Percentiles rank a stretch among this genome's conserved stretches.
phyloP scores from a whole-genome alignment of 2,797 vertebrate species.

The Parambassis ranga region DNA sequence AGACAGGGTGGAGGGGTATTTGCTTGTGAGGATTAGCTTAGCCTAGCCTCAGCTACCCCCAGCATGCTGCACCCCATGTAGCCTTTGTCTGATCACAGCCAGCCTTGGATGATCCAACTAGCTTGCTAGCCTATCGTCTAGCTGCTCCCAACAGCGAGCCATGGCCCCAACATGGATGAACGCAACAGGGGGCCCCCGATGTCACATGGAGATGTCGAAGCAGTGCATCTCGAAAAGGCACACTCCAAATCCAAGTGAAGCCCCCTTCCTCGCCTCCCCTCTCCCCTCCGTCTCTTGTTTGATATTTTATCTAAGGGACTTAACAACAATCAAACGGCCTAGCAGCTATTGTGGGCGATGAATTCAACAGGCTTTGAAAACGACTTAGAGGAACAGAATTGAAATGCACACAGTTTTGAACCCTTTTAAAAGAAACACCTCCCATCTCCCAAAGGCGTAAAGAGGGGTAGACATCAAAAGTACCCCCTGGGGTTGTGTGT shows the following conservation, averaged over 20 bases:
- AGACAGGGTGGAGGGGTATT: constrained; percentile 22
- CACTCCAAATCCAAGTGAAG: constrained; percentile 56
- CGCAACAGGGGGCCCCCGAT: constrained; percentile 62
- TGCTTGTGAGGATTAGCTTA: constrained; percentile 47
- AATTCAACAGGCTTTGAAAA: constrained; percentile 75
- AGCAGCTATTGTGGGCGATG: constrained; percentile 62
- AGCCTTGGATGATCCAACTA: constrained; percentile 42
- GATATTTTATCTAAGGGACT: constrained; percentile 78
- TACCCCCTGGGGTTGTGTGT: constrained; percentile 65
- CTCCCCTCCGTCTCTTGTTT: constrained; percentile 55
- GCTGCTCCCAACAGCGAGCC: constrained; percentile 44
- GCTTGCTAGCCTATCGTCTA: constrained; percentile 20
- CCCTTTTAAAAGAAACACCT: constrained; percentile 57
- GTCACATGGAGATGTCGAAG: constrained; percentile 51
- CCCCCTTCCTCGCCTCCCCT: constrained; percentile 3
- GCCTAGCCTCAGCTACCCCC: constrained; percentile 38
- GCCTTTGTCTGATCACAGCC: constrained; percentile 75
- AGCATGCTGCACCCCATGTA: constrained; percentile 55
- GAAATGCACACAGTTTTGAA: constrained; percentile 62
- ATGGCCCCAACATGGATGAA: constrained; percentile 59
- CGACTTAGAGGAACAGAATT: constrained; percentile 66
- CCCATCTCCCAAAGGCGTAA: constrained; percentile 57
- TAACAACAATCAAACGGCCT: constrained; percentile 72
- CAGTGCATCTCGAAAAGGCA: constrained; percentile 56
- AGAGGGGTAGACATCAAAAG: constrained; percentile 72